Base-by-base conservation (phyloP, 2,888 invertebrate genomes). In the Drosophila melanosoma region DNA sequence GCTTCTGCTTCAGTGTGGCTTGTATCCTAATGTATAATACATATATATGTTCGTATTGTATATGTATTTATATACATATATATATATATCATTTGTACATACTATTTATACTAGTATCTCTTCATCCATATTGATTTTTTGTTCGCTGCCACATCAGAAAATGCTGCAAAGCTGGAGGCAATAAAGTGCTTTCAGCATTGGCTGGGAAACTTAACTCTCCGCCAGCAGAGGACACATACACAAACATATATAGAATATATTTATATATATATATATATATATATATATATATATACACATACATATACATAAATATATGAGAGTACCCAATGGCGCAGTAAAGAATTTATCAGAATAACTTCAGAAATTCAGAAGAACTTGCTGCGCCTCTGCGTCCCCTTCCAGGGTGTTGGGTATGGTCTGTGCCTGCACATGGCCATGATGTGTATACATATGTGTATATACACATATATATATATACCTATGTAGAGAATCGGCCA, bases 291-390 rank as follows among this genome's bases (percentile, higher is more conserved):
- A 65, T 20, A 51, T 5, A 5, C 5, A 26, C 0, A 29, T 40
- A 51, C 52, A 33, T 45, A 38, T 38, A 26, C 48, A 42, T 61
- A 40, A 12, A 42, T 29, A 52, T 26, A 49, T 42, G 48, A 48
- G 67, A 36, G 42, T 48, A 60, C 33, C 35, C 23, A 69, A 40
- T 68, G 48, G 70, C 49, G 69, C 60, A 66, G 62, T 51, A 29
- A 42, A 69, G 78, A 91, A 89, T 90, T 91, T 91, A 91, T 92
- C 92, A 91, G 89, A 91, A 83, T 82, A 91, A 90, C 91, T 91
- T 91, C 91, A 91, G 87, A 83, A 91, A 89, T 89, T 90, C 90
- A 90, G 90, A 91, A 79, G 86, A 91, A 89, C 81, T 75, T 76
- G 70, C 73, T 76, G 80, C 53, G 64, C 42, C 40, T 23, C 12